phyloP scores from a whole-genome alignment of 2,888 invertebrate genomes.

The Diachrysia chrysitis region DNA sequence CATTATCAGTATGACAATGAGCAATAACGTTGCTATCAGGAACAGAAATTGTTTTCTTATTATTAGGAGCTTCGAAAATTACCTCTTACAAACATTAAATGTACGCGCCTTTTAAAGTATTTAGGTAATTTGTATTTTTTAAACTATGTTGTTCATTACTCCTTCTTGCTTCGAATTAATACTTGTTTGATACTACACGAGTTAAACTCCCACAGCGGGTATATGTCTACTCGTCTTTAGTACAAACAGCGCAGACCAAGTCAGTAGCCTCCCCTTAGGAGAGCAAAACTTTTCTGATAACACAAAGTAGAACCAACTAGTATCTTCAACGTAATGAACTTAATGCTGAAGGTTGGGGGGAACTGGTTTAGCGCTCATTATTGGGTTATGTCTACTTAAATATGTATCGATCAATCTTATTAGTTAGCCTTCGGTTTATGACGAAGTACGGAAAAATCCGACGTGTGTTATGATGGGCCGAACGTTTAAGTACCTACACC shows the following conservation, averaged over 20 bases:
- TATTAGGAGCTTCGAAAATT: too few species aligned
- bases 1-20: too few species aligned
- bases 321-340: conserved; percentile 70
- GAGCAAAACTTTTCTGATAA: conserved; percentile 72
- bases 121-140: too few species aligned
- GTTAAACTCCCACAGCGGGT: conserved; percentile 7
- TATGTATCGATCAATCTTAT: conserved; percentile 57
- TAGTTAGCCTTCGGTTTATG: conserved; percentile 13
- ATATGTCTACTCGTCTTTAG: conserved; percentile 21
- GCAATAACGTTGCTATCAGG: too few species aligned
- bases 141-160: neutral
- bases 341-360: conserved; percentile 68
- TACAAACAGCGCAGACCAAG: conserved; percentile 31
- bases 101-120: too few species aligned
- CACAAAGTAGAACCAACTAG: conserved; percentile 67
- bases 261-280: conserved; percentile 47
- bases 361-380: conserved; percentile 65
- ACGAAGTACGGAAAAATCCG: conserved; percentile 14
- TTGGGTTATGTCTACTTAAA: conserved; percentile 70
- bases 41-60: too few species aligned
- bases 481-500: neutral
- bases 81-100: too few species aligned
- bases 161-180: neutral
- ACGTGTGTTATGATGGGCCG: neutral
- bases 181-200: conserved; percentile 3